These are phyloP conservation scores for Adela reaumurella DNA, from an alignment of 2,888 invertebrate genomes.

Conservation along the genomic window DNA sequence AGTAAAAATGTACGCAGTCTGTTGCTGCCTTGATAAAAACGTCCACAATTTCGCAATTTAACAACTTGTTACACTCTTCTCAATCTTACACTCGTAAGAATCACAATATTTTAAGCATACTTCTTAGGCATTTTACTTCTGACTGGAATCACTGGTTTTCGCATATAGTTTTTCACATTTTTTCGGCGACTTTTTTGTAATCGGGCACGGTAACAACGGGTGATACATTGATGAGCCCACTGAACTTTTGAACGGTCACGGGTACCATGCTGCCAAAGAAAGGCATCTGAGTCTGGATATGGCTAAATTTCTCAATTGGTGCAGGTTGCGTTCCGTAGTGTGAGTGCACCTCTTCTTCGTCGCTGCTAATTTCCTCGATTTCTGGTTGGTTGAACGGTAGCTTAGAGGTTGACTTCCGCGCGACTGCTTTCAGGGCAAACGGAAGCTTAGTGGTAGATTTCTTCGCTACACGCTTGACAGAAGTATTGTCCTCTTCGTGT, in stretches of 20 bases:
- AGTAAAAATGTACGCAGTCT: no score
- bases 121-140: no score
- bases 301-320: constrained; percentile 28
- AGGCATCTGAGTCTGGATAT: constrained; percentile 49
- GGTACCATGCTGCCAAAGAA: constrained; percentile 47
- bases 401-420: constrained; percentile 52
- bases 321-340: constrained; percentile 44
- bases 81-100: no score
- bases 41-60: no score
- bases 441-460: constrained; percentile 36
- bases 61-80: no score
- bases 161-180: no score
- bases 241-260: constrained; percentile 46
- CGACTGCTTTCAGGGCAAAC: constrained; percentile 15
- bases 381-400: constrained; percentile 17
- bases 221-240: constrained; percentile 47
- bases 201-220: constrained; percentile 44
- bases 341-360: constrained; percentile 24
- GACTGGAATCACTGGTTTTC: no score
- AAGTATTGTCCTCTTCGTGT: not conserved
- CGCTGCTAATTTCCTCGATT: constrained; percentile 12
- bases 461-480: constrained; percentile 21
- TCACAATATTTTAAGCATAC: no score
- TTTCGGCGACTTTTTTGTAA: no score
- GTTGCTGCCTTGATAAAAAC: no score